Evolutionary conservation across 64 coral and sea anemone species (phyloP), one percentile per base, ranked within the genome.

Genomic region (Pachyseris speciosa): DNA sequence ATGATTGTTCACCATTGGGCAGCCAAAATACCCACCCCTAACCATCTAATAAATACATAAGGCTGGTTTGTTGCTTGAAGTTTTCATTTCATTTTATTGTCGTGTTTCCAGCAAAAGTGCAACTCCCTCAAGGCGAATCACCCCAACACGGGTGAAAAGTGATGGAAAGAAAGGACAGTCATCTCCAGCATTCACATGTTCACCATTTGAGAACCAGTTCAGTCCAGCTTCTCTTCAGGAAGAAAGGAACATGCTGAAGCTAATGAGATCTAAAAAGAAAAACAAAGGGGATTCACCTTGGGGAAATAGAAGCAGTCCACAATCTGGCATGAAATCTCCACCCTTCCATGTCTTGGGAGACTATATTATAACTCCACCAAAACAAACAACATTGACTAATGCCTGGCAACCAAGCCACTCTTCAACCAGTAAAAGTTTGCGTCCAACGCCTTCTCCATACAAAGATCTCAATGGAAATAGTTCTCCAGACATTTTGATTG

Each of bases 141-240:
- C 97, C 31, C 96, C 93, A 55, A 99, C 94, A 60, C 97, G 74
- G 85, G 86, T 93, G 16, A 74, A 84, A 85, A 52, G 26, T 37
- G 47, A 63, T 55, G 60, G 74, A 88, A 92, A 69, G 20, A 75
- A 66, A 16, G 43, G 89, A 37, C 95, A 90, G 39, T 57, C 80
- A 7, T 74, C 53, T 31, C 79, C 65, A 55, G 38, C 64, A 40
- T 94, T 90, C 2, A 6, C 87, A 67, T 85, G 52, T 51, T 77
- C 78, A 60, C 60, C 89, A 59, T 50, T 75, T 44, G 75, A 80
- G 30, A 84, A 31, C 7, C 58, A 85, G 32, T 33, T 80, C 5
- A 97, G 95, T 43, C 95, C 95, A 24, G 40, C 92, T 17, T 97
- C 95, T 43, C 65, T 97, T 58, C 86, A 97, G 50, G 95, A 97